phyloP scores from a whole-genome alignment of 2,888 invertebrate genomes.

The Xylota segnis region DNA sequence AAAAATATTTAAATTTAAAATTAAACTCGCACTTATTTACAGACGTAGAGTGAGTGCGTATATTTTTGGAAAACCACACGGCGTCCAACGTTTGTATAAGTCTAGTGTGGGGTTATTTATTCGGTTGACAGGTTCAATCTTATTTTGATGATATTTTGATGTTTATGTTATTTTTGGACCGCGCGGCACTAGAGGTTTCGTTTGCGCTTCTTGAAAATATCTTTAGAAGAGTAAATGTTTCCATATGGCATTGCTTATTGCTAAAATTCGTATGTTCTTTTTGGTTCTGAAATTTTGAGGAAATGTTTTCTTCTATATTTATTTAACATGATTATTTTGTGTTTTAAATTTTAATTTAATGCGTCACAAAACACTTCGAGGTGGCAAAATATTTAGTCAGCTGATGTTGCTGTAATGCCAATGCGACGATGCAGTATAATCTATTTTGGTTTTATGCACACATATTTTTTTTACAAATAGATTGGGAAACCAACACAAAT shows the following conservation, averaged over 20 bases:
- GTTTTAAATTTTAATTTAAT: constrained; percentile 2
- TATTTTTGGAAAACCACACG: constrained; percentile 47
- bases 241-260: constrained; percentile 24
- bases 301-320: background rate
- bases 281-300: constrained; percentile 11
- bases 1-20: constrained; percentile 31
- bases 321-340: background rate
- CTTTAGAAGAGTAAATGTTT: constrained; percentile 15
- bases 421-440: background rate
- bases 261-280: constrained; percentile 4
- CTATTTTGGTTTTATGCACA: background rate
- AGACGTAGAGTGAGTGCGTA: constrained; percentile 27
- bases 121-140: constrained; percentile 50
- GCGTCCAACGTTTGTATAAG: background rate
- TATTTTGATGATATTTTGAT: constrained; percentile 54
- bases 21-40: constrained; percentile 38
- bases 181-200: constrained; percentile 10
- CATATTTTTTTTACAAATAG: too few species aligned
- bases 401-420: background rate
- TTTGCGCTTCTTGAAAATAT: constrained; percentile 41
- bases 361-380: background rate
- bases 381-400: constrained; percentile 14
- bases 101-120: constrained; percentile 52
- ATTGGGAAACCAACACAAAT: too few species aligned
- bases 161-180: constrained; percentile 51